Evolutionary conservation across 2,113 vertebrate genomes (phyloP).

Genomic region (Syngnathus floridae): DNA sequence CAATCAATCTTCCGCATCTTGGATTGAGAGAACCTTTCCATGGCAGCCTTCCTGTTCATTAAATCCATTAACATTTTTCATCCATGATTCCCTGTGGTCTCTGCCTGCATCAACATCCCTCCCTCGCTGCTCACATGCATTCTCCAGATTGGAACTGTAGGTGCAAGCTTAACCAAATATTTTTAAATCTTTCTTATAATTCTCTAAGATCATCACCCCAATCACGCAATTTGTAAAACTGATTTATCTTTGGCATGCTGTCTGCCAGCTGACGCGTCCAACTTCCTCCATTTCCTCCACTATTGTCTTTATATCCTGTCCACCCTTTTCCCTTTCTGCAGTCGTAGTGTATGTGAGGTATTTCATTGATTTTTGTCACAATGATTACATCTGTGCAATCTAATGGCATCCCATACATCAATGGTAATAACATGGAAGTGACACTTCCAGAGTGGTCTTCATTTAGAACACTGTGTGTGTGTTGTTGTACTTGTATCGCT

Average conservation of each 20-base stretch:
- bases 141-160: background rate
- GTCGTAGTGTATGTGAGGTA: background rate
- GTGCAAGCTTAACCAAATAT: background rate
- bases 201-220: background rate
- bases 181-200: background rate
- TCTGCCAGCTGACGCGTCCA: background rate
- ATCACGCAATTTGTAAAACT: background rate
- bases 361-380: background rate
- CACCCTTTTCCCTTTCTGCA: background rate
- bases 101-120: background rate
- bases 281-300: background rate
- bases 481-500: background rate
- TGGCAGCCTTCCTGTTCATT: constrained; percentile 47
- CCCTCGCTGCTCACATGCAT: background rate
- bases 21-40: constrained; percentile 30
- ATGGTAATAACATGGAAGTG: background rate
- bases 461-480: background rate
- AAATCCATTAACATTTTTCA: constrained; percentile 54
- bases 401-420: background rate
- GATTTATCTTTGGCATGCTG: background rate
- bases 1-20: constrained; percentile 32
- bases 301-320: background rate
- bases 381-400: background rate
- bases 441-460: background rate
- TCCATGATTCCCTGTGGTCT: constrained; percentile 28